Evolutionary conservation across 2,797 vertebrate species (phyloP).

Genomic region (Decapterus maruadsi): DNA sequence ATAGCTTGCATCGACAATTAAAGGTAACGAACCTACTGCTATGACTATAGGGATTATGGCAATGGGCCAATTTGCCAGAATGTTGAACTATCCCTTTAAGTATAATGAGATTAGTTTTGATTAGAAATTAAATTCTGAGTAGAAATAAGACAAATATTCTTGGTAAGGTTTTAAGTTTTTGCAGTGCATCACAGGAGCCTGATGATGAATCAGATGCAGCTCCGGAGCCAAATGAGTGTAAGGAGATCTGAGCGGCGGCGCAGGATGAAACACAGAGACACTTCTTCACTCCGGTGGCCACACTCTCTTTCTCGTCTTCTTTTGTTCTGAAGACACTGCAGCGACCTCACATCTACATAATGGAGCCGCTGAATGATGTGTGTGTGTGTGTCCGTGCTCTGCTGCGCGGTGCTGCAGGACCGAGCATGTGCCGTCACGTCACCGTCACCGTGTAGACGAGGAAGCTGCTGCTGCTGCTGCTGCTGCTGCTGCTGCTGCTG

Average conservation of each 20-base stretch:
- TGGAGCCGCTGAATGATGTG: constrained; percentile 56
- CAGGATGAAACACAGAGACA: constrained; percentile 43
- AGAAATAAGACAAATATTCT: too few relatives aligned
- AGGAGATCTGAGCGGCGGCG: constrained; percentile 19
- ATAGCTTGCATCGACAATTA: too few relatives aligned
- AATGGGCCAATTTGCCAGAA: too few relatives aligned
- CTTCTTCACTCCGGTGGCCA: too few relatives aligned
- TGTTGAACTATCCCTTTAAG: too few relatives aligned
- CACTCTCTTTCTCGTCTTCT: constrained; percentile 20
- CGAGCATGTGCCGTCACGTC: constrained; percentile 32
- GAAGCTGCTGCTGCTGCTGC: constrained; percentile 37
- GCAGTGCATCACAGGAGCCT: background rate
- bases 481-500: constrained; percentile 39
- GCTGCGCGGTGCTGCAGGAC: constrained; percentile 36
- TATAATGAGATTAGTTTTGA: too few relatives aligned
- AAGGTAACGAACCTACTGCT: too few relatives aligned
- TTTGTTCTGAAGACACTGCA: constrained; percentile 45
- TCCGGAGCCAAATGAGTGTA: constrained; percentile 38
- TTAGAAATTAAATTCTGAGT: too few relatives aligned
- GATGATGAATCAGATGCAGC: constrained; percentile 45
- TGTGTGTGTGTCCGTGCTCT: constrained; percentile 30
- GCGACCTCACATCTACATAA: constrained; percentile 63
- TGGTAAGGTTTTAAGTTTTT: too few relatives aligned
- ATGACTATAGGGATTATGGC: too few relatives aligned
- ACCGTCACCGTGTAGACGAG: constrained; percentile 15